phyloP scores from a whole-genome alignment of 2,113 vertebrate genomes.

The Steatornis caripensis region DNA sequence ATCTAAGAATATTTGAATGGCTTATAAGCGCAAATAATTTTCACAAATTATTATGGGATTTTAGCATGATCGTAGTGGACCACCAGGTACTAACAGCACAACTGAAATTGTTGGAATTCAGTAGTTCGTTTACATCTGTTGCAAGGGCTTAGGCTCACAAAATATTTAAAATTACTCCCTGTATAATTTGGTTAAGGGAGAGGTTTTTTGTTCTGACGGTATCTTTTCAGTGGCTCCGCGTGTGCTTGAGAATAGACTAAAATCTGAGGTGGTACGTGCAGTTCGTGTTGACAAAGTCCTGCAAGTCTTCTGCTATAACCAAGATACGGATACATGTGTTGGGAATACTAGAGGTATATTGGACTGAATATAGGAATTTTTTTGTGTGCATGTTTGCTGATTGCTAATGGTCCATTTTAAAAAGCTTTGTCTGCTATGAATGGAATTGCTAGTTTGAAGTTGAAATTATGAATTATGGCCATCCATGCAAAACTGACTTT shows the following conservation, averaged over 20 bases:
- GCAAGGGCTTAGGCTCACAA: background rate
- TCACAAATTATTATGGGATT: background rate
- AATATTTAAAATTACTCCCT: background rate
- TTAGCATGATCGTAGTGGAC: background rate
- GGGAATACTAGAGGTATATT: background rate
- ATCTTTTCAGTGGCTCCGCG: background rate
- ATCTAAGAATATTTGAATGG: background rate
- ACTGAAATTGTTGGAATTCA: background rate
- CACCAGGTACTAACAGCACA: background rate
- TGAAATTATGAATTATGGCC: background rate
- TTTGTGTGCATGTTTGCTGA: background rate
- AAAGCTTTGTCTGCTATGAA: background rate
- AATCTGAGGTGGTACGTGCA: background rate
- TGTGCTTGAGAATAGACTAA: background rate
- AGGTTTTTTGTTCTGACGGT: rapidly evolving
- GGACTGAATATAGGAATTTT: background rate
- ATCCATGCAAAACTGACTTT: background rate
- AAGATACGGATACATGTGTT: background rate
- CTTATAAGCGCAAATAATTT: background rate
- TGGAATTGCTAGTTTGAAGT: background rate
- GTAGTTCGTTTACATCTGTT: background rate
- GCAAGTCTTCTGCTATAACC: background rate
- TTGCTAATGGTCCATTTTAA: background rate
- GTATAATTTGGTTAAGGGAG: background rate
- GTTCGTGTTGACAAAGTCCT: background rate